Evolutionary conservation across 2,888 invertebrate species (phyloP), one percentile per base, ranked within the genome.

Genomic region (Drosophila anceps): DNA sequence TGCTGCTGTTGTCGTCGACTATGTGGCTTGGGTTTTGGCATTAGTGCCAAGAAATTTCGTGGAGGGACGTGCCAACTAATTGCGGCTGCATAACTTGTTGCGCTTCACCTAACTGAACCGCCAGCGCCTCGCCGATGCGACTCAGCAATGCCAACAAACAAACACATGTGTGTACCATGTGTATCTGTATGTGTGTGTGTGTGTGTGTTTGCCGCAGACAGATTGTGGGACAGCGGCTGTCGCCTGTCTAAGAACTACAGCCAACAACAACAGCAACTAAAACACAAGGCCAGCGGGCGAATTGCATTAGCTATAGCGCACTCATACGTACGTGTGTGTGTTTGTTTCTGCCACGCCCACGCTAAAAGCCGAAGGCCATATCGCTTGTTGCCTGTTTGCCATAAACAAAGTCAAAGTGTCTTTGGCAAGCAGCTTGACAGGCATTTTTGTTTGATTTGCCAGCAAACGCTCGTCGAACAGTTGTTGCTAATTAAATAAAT

Each of bases 401-500:
- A 86, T 85, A 84, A 88, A 88, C 88, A 84, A 79, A 85, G 88
- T 79, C 88, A 85, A 83, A 84, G 82, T 84, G 88, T 82, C 87
- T 84, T 81, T 80, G 80, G 74, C 84, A 76, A 60, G 71, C 77
- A 74, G 68, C 78, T 82, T 65, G 72, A 68, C 80, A 70, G 51
- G 73, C 73, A 73, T 80, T 85, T 85, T 85, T 85, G 84, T 85
- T 83, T 85, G 84, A 88, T 75, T 79, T 82, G 44, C 70, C 74
- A 76, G 69, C 65, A 81, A 77, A 75, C 65, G 81, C 59, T 12
- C 64, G 46, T 39, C 68, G 57, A 53, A 48, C 58, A 18, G 37
- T 57, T 43, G 65, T 39, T 54, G 73, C 73, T 84, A 88, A 83
- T 88, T 72, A 83, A 84, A 84, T 84, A 79, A 79, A 81, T 76